Conservation (phyloP, 2,797 vertebrate species). For the Aphelocoma californica region DNA sequence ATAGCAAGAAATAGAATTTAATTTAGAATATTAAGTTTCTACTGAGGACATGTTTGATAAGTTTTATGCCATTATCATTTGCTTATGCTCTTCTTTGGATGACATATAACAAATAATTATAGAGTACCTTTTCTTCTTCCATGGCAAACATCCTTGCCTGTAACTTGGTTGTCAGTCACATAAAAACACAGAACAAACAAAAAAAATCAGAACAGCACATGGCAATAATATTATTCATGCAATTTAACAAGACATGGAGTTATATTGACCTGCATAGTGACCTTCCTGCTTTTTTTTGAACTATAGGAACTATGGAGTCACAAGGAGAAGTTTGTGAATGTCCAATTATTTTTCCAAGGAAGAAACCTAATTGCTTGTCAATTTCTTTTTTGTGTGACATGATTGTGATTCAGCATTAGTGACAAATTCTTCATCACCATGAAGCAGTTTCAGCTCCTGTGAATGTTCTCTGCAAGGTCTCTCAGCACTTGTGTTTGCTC, state of each 20-base stretch:
- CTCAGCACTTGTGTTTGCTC: not conserved
- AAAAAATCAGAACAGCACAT: not conserved
- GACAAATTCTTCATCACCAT: not conserved
- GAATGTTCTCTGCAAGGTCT: not conserved
- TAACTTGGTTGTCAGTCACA: constrained; percentile 73
- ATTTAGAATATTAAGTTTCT: not conserved
- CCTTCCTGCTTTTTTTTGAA: accelerated
- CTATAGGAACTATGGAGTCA: not conserved
- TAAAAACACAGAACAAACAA: not conserved
- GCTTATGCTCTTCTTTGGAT: not conserved
- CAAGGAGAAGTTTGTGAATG: not conserved
- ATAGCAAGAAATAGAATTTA: not conserved
- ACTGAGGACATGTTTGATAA: not conserved
- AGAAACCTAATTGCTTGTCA: not conserved
- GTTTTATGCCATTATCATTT: not conserved
- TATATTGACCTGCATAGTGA: not conserved
- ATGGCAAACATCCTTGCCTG: constrained; percentile 83
- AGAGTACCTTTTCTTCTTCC: constrained; percentile 91
- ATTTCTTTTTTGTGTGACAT: not conserved
- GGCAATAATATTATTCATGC: not conserved
- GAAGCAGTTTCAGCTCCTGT: not conserved
- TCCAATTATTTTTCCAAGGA: not conserved
- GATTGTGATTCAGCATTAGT: not conserved
- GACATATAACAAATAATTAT: not conserved
- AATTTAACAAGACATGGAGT: not conserved